phyloP scores from a whole-genome alignment of 2,888 invertebrate species.

The Pollenia labialis region DNA sequence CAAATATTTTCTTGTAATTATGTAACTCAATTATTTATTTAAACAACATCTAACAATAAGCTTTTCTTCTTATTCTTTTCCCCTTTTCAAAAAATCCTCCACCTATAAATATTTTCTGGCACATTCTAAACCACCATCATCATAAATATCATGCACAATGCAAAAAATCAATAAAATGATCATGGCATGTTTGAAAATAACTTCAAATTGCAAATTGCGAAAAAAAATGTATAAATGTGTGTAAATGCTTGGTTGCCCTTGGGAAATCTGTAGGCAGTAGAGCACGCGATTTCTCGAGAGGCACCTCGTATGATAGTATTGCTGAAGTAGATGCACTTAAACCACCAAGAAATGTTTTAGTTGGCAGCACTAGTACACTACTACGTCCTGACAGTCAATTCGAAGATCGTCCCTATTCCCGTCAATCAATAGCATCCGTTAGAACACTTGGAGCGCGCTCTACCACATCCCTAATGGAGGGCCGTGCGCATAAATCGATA shows the following conservation, averaged over 20 bases:
- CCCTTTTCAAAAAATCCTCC: constrained; percentile 31
- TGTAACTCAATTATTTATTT: constrained; percentile 1
- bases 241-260: constrained; percentile 61
- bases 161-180: constrained; percentile 12
- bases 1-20: constrained; percentile 34
- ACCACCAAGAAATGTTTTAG: constrained; percentile 73
- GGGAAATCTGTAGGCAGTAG: constrained; percentile 74
- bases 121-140: constrained; percentile 43
- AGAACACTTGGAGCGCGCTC: constrained; percentile 72
- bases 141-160: constrained; percentile 52
- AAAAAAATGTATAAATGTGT: constrained; percentile 1
- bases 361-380: constrained; percentile 72
- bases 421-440: constrained; percentile 70
- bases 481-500: constrained; percentile 71
- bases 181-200: constrained; percentile 58
- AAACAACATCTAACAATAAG: constrained; percentile 59
- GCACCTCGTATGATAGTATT: constrained; percentile 80
- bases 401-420: constrained; percentile 72
- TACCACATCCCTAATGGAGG: constrained; percentile 73
- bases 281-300: constrained; percentile 79
- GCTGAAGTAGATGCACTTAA: constrained; percentile 73
- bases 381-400: constrained; percentile 71
- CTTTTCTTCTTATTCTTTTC: constrained; percentile 63
- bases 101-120: constrained; percentile 34
- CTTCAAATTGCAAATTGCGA: constrained; percentile 7